Conservation (phyloP, 2,888 invertebrate genomes). For the Apodemia hepburni region DNA sequence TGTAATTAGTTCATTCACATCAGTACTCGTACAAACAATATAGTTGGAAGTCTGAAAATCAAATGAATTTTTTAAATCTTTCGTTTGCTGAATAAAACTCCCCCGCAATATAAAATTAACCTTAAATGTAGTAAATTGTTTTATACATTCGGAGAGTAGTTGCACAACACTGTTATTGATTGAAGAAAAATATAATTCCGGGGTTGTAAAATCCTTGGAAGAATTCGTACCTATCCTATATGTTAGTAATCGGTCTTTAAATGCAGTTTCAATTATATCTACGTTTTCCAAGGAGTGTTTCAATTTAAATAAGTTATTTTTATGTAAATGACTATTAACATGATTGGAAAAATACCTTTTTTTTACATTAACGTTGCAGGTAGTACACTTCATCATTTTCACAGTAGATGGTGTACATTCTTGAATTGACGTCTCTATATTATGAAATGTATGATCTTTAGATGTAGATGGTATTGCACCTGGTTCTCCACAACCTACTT, state of each 20-base stretch:
- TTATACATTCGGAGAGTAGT: neutral
- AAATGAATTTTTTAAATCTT: constrained; percentile 27
- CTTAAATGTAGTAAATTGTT: neutral
- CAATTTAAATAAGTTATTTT: constrained; percentile 10
- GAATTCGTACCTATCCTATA: constrained; percentile 2
- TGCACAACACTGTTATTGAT: neutral
- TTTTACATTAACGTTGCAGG: neutral
- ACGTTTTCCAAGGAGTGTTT: constrained; percentile 11
- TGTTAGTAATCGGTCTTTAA: neutral
- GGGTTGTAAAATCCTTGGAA: neutral
- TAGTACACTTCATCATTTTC: neutral
- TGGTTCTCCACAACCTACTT: neutral
- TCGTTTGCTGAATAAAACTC: constrained; percentile 22
- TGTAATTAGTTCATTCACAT: neutral
- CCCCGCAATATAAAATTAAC: constrained; percentile 1
- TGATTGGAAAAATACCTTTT: constrained; percentile 13
- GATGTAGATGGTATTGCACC: neutral
- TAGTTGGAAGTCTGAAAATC: constrained; percentile 33
- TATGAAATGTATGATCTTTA: neutral
- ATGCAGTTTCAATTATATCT: constrained; percentile 11
- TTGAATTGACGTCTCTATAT: neutral
- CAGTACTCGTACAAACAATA: constrained; percentile 19
- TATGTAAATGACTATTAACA: constrained; percentile 11
- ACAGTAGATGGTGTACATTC: neutral
- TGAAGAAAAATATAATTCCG: neutral